phyloP scores from a whole-genome alignment of 2,797 vertebrate species.

The Microcaecilia unicolor region DNA sequence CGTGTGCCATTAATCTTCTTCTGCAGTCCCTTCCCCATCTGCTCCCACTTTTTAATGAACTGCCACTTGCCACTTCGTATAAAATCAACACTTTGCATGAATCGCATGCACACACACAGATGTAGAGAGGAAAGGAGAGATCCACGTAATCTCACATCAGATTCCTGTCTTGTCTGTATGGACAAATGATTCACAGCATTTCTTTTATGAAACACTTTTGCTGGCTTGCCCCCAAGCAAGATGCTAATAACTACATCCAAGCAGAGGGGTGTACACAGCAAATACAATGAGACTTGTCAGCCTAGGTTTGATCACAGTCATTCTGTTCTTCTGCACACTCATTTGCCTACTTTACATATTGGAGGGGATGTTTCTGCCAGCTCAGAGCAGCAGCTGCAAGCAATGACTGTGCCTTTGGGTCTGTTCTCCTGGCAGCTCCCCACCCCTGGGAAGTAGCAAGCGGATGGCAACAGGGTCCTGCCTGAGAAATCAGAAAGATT shows the following conservation, averaged over 20 bases:
- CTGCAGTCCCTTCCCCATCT: conserved; percentile 62
- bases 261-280: not conserved
- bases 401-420: conserved; percentile 36
- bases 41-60: conserved; percentile 65
- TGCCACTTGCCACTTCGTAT: conserved; percentile 61
- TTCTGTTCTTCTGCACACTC: conserved; percentile 33
- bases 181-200: conserved; percentile 4
- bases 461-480: conserved; percentile 25
- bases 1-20: conserved; percentile 65
- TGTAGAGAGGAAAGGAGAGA: conserved; percentile 4
- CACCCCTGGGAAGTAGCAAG: too few species aligned
- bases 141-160: not conserved
- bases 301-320: conserved; percentile 23
- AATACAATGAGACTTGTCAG: conserved; percentile 8
- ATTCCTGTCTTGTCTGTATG: not conserved
- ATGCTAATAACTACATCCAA: conserved; percentile 29
- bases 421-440: conserved; percentile 45
- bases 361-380: conserved; percentile 28
- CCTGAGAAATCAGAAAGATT: conserved; percentile 34
- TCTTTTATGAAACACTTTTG: conserved; percentile 6
- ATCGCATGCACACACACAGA: conserved; percentile 25
- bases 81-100: conserved; percentile 38
- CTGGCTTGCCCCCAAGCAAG: conserved; percentile 26
- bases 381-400: conserved; percentile 32
- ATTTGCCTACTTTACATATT: conserved; percentile 23